Conservation (phyloP, 2,797 vertebrate genomes). For the Gallinago stenura region DNA sequence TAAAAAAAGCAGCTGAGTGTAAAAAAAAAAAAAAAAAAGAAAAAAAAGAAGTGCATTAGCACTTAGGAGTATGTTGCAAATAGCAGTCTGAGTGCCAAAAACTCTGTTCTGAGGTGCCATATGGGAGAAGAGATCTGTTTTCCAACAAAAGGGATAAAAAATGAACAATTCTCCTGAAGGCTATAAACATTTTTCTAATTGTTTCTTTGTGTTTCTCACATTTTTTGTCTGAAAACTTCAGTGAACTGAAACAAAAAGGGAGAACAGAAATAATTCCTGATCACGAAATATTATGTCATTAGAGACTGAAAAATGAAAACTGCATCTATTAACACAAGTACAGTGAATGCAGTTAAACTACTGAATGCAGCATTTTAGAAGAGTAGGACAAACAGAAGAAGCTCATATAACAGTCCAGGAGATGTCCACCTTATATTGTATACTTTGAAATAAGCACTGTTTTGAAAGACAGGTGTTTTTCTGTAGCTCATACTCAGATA, state of each 20-base stretch:
- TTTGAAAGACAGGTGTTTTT: not conserved
- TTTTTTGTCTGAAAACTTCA: constrained; percentile 17
- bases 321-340: not conserved
- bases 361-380: not conserved
- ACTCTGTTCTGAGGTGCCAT: constrained; percentile 5
- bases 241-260: not conserved
- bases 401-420: not conserved
- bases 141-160: constrained; percentile 6
- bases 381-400: not conserved
- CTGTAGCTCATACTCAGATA: not conserved
- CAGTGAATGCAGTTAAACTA: not conserved
- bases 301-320: not conserved
- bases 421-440: not conserved
- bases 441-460: not conserved
- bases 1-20: not conserved
- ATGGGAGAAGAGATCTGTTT: constrained; percentile 36
- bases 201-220: not conserved
- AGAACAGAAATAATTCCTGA: not conserved
- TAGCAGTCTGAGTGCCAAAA: not conserved
- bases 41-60: not conserved
- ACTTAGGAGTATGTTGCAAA: constrained; percentile 20
- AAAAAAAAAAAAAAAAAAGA: not conserved
- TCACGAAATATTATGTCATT: not conserved
- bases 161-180: not conserved
- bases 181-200: constrained; percentile 1